Percentiles rank a stretch among this genome's conserved stretches.
These are phyloP conservation scores for Ochropleura leucogaster DNA, from an alignment of 2,888 invertebrate genomes.

Conservation along the genomic window DNA sequence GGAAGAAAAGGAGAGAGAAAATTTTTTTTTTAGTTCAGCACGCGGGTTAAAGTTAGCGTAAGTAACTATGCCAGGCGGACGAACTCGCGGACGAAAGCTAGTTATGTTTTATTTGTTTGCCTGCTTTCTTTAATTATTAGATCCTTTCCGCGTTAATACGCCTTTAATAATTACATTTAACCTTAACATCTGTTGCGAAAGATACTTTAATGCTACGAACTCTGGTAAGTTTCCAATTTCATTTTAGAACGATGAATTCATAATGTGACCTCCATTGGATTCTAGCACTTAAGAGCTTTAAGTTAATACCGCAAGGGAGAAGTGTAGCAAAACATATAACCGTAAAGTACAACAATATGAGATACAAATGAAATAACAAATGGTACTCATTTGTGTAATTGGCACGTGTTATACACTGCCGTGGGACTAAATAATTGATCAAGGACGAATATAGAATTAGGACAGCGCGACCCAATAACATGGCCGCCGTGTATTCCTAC, in stretches of 20 bases:
- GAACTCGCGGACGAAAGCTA: no score
- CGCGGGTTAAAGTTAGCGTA: no score
- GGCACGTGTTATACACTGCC: constrained; percentile 42
- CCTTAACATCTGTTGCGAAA: constrained; percentile 2
- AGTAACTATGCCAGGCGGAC: no score
- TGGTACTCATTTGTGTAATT: constrained; percentile 39
- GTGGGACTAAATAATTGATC: constrained; percentile 57
- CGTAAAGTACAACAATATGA: constrained; percentile 15
- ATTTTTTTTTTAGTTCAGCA: no score
- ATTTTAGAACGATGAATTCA: constrained; percentile 23
- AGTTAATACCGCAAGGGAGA: constrained; percentile 13
- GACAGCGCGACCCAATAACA: constrained; percentile 35
- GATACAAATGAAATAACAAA: constrained; percentile 17
- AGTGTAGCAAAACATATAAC: constrained; percentile 13
- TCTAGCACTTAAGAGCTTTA: constrained; percentile 21
- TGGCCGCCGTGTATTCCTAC: constrained; percentile 29
- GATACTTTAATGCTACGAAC: not conserved
- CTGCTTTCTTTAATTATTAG: not conserved
- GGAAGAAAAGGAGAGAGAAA: no score
- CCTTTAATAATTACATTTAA: not conserved
- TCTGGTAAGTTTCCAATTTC: constrained; percentile 15
- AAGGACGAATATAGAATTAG: constrained; percentile 54
- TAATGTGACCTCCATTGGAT: constrained; percentile 13
- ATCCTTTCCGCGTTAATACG: not conserved
- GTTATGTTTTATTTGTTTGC: not conserved